Percentiles rank a stretch among this genome's conserved stretches.
These are phyloP conservation scores for Lasioglossum zephyrum DNA, from an alignment of 2,888 invertebrate genomes.

Conservation along the genomic window DNA sequence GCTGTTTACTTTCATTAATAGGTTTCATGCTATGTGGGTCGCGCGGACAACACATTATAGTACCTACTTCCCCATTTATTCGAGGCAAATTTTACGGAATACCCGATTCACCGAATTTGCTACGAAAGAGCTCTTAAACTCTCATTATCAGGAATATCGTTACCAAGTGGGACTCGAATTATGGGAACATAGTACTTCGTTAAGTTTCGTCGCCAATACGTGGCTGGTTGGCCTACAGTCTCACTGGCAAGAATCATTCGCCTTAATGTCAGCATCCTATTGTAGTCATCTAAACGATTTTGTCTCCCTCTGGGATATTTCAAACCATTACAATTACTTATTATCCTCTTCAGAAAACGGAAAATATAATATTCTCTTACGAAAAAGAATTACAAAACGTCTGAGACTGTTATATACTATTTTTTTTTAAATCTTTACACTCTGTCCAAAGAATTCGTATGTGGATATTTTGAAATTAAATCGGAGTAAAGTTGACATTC, in stretches of 20 bases:
- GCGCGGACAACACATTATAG: background rate
- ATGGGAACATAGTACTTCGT: background rate
- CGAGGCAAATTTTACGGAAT: background rate
- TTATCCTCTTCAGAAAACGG: no score
- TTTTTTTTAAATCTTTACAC: no score
- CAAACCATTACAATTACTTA: background rate
- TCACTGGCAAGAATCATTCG: background rate
- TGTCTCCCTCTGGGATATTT: background rate
- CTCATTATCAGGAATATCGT: slow-evolving; percentile 14
- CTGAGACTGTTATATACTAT: no score
- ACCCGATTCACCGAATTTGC: slow-evolving; percentile 5
- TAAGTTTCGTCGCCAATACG: background rate
- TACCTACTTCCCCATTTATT: background rate
- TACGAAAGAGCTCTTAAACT: slow-evolving; percentile 7
- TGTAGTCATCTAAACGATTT: background rate
- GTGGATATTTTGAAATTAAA: background rate
- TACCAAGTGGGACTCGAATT: slow-evolving; percentile 2
- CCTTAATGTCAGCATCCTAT: background rate
- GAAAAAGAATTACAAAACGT: background rate
- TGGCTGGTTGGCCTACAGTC: background rate
- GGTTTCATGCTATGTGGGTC: background rate
- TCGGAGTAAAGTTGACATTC: background rate
- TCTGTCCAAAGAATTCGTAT: no score
- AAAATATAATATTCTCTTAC: no score
- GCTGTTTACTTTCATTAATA: background rate